Base-by-base conservation (phyloP, 1,140 invertebrate genomes). In the Drosophila bocki region DNA sequence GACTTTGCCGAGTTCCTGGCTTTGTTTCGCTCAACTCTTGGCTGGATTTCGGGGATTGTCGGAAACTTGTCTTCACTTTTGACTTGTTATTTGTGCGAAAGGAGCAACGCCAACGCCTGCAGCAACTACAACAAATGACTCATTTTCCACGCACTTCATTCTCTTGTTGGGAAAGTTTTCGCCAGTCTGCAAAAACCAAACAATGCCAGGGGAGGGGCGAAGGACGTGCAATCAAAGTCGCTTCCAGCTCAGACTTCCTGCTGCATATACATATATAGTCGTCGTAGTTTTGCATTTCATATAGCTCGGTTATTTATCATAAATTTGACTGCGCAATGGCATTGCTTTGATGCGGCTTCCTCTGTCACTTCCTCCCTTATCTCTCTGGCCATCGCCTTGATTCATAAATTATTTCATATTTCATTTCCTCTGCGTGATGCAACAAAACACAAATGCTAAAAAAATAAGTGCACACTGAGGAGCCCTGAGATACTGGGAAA, bases 391-490 rank as follows among this genome's bases (percentile, higher is more conserved):
- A 72, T 41, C 41, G 47, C 48, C 60, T 77, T 60, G 63, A 71
- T 64, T 71, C 75, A 82, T 86, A 86, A 86, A 87, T 82, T 76
- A 86, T 87, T 87, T 90, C 62, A 80, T 75, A 84, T 88, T 84
- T 88, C 61, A 90, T 90, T 87, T 87, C 85, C 68, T 80, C 67
- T 71, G 53, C 80, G 71, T 80, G 64, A 64, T 56, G 75, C 65
- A 77, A 56, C 45, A 63, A 71, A 68, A 62, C 59, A 41, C 11
- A 48, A 57, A 37, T 15, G 33, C 26, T 42, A 72, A 54, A 79
- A 72, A 57, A 72, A 75, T 59, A 70, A 63, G 45, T 83, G 79
- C 74, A 81, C 56, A 15, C 54, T 35, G 41, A 64, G 42, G 45
- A 61, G 41, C 45, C 19, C 19, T 71, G 65, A n/a, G 8, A 48